Base-by-base conservation (phyloP, 2,797 vertebrate genomes). In the Rachycentron canadum region DNA sequence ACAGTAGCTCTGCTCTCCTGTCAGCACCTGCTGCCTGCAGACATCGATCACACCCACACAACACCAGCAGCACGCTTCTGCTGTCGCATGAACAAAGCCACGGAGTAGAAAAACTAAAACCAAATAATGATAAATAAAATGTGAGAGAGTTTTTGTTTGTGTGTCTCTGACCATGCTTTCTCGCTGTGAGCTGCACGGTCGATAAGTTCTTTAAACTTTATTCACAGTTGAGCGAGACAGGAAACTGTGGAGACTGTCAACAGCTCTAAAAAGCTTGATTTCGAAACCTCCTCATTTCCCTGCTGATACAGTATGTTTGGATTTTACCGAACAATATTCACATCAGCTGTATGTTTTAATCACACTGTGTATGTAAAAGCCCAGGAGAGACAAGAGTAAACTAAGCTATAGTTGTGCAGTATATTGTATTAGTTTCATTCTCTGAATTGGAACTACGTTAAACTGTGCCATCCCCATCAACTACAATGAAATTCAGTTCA, bases 31-130 rank as follows among this genome's bases (percentile, higher is more conserved):
- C 85, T 72, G 78, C 76, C 63, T 62, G 7, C 73, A 78, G 77
- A 76, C 75, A 86, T 81, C 47, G 43, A 85, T 89, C 84, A 82
- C 73, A 53, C 76, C 83, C 78, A 75, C 52, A 69, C 26, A 1
- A 23, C 63, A 50, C 72, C 61, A 76, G 64, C 68, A 60, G 43
- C 60, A 45, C 38, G 17, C 63, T 55, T 23, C 53, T 4, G 25
- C 11, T 26, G 65, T 30, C 38, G 60, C 65, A 49, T 41, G 53
- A 76, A 68, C 52, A 64, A 83, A 70, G 10, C 8, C 25, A 65
- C 60, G 55, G 11, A 50, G 32, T 32, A 3, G 17, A 45, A 80
- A 68, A 32, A 50, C 11, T 12, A 0, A 68, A 71, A 53, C 28
- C 12, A 49, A 60, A 47, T 25, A 17, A 30, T 19, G n/a, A n/a